Conservation (phyloP, 1,140 invertebrate genomes). For the Pararge aegeria region DNA sequence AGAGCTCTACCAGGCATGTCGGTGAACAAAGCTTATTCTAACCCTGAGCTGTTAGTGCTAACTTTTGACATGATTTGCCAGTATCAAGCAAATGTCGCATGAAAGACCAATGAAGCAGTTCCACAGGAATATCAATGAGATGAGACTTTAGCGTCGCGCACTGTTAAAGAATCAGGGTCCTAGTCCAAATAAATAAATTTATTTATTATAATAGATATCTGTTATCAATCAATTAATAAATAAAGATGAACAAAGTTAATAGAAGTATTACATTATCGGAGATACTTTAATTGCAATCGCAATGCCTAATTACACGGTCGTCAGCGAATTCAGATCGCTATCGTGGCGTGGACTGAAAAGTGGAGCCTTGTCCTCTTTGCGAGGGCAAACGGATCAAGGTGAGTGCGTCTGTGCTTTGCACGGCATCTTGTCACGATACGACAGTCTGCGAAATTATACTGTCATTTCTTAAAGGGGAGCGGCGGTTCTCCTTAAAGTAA, state of each 20-base stretch:
- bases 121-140: no score
- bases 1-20: no score
- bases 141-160: no score
- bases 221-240: background rate
- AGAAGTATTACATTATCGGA: background rate
- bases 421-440: slow-evolving; percentile 18
- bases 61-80: no score
- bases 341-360: slow-evolving; percentile 27
- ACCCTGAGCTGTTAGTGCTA: no score
- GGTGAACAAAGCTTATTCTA: no score
- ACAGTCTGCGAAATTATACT: no score
- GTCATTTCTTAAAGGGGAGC: background rate
- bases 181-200: no score
- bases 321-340: slow-evolving; percentile 28
- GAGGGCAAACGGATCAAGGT: slow-evolving; percentile 26
- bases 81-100: no score
- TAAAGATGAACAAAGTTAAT: slow-evolving; percentile 8
- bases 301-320: slow-evolving; percentile 26
- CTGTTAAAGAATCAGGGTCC: no score
- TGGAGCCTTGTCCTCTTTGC: slow-evolving; percentile 29
- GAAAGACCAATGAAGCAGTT: no score
- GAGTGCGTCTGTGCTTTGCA: slow-evolving; percentile 14
- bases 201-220: background rate
- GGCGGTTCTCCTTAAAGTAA: no score
- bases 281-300: slow-evolving; percentile 27